Conservation (phyloP, 2,797 vertebrate genomes). For the Thunnus albacares region DNA sequence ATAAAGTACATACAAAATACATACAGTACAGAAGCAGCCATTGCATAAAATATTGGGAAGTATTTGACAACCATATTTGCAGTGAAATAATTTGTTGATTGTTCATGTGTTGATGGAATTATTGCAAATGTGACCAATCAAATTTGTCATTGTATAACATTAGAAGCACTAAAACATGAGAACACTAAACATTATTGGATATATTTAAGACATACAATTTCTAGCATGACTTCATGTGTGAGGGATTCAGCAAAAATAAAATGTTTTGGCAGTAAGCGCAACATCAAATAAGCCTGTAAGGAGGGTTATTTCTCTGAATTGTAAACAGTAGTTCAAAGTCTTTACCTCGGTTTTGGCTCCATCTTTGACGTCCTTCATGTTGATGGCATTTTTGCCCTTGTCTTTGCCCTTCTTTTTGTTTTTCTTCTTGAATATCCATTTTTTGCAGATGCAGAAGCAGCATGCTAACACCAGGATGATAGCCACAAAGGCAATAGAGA, state of each 20-base stretch:
- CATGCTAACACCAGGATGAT: conserved; percentile 97
- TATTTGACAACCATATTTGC: conserved; percentile 24
- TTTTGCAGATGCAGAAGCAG: conserved; percentile 99
- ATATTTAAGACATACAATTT: conserved; percentile 11
- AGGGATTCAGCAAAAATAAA: not conserved
- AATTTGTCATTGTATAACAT: conserved; percentile 2
- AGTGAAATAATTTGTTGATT: not conserved
- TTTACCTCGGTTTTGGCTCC: conserved; percentile 98
- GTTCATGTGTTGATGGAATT: not conserved
- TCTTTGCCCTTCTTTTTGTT: conserved; percentile 99
- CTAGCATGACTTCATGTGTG: not conserved
- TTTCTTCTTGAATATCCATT: conserved; percentile 99
- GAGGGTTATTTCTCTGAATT: not conserved
- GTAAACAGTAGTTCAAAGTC: conserved; percentile 51
- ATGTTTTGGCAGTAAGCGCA: not conserved
- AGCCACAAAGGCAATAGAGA: conserved; percentile 97
- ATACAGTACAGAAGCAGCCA: conserved; percentile 27
- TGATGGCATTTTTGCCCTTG: conserved; percentile 99
- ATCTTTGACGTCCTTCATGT: conserved; percentile 99
- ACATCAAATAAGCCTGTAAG: not conserved
- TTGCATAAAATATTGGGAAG: not conserved
- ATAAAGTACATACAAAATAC: conserved; percentile 18
- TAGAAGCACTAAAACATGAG: not conserved
- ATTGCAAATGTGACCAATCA: conserved; percentile 36
- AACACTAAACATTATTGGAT: conserved; percentile 15